These are phyloP conservation scores for Dimorphilus gyrociliatus DNA, from an alignment of 2,888 invertebrate species.

Conservation along the genomic window DNA sequence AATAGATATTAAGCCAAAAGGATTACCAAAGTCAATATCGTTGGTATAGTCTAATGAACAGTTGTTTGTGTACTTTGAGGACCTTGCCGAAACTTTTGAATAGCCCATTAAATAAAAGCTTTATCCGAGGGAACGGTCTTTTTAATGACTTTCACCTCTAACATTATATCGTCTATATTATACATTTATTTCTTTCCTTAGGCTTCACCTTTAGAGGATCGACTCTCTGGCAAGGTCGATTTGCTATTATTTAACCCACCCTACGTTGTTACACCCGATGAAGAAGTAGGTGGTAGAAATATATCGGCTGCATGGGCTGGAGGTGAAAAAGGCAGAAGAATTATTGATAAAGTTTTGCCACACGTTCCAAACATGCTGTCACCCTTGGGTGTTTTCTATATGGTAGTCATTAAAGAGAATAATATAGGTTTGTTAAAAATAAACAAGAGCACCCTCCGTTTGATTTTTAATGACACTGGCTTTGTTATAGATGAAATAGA, in stretches of 20 bases:
- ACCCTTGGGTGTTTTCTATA: slow-evolving; percentile 61
- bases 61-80: too few species aligned
- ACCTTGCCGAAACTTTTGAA: too few species aligned
- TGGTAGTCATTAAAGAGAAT: slow-evolving; percentile 74
- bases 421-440: slow-evolving; percentile 8
- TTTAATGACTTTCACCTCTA: slow-evolving; percentile 1
- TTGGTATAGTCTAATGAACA: too few species aligned
- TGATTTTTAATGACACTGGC: background rate
- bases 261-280: slow-evolving; percentile 71
- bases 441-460: too few species aligned
- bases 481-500: slow-evolving; percentile 42
- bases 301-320: slow-evolving; percentile 42
- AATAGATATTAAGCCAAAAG: too few species aligned
- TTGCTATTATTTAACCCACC: slow-evolving; percentile 91
- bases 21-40: too few species aligned
- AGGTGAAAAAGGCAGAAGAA: slow-evolving; percentile 44
- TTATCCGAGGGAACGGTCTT: background rate
- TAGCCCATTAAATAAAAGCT: too few species aligned
- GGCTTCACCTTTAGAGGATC: too few species aligned
- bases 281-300: slow-evolving; percentile 47
- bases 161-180: background rate
- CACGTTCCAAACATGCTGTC: slow-evolving; percentile 54
- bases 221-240: slow-evolving; percentile 53
- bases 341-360: slow-evolving; percentile 52
- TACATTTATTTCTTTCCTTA: too few species aligned